Evolutionary conservation across 2,888 invertebrate species (phyloP), one percentile per base, ranked within the genome.

Genomic region (Scaptomyza parva): DNA sequence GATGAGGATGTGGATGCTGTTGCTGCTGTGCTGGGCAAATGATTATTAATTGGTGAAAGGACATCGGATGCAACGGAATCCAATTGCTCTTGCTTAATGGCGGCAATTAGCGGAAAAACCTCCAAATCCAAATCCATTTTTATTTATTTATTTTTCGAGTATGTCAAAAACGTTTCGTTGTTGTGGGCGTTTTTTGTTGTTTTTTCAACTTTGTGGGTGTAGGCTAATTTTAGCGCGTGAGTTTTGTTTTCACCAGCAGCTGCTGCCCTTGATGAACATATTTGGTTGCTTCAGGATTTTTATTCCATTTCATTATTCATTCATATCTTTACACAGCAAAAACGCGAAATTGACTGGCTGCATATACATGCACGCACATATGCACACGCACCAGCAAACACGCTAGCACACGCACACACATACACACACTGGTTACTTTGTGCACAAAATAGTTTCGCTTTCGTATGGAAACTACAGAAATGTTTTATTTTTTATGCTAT

Each of bases 41-140:
- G 89, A 44, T 88, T 85, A 33, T 48, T 48, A 18, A 33, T 47
- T 60, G 82, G 80, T 12, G 85, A 77, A 57, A 84, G 33, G 24
- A 78, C 85, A 52, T 90, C 90, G 14, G 88, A 58, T 55, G 88
- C 78, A n/a, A 78, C 88, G 0, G 81, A 81, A 69, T 91, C 91
- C 70, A 91, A 65, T 63, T 90, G 90, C 63, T 92, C 92, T 76
- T 92, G 91, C 51, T 92, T 92, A 52, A 92, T 92, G 35, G 90
- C 88, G 20, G 90, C 88, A 67, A 91, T 84, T 33, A 92, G 65
- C 4, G 92, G 92, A 70, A 91, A 68, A 63, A 91, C 91, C 65
- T 91, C 91, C 69, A 91, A 76, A 60, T 91, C 92, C 67, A 92
- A 78, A 78, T 92, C 92, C 92, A 92, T 92, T 55, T 68, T 40